Percentiles rank a stretch among this genome's conserved stretches.
Conservation (phyloP, 2,113 vertebrate genomes). For the Butorides virescens region DNA sequence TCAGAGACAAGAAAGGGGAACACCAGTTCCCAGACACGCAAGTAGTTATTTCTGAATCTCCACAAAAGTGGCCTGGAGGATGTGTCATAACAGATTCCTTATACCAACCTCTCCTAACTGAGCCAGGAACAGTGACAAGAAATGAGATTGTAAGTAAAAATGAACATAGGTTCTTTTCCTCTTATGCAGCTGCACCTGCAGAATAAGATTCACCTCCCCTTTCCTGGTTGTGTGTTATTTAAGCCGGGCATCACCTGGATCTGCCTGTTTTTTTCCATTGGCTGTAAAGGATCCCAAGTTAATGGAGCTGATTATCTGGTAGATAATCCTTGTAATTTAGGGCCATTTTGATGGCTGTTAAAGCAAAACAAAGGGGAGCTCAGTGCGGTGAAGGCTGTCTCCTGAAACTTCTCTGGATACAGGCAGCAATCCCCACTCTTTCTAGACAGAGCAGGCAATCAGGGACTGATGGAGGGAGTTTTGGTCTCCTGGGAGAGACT, state of each 20-base stretch:
- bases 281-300: not conserved
- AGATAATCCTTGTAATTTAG: not conserved
- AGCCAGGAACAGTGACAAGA: not conserved
- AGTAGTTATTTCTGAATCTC: not conserved
- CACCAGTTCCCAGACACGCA: no score
- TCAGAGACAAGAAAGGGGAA: not conserved
- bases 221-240: not conserved
- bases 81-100: not conserved
- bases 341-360: not conserved
- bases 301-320: not conserved
- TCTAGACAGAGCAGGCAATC: not conserved
- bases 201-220: not conserved
- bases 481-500: not conserved
- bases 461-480: not conserved
- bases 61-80: not conserved
- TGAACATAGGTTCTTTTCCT: not conserved
- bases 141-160: not conserved
- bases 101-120: not conserved
- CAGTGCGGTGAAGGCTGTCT: not conserved
- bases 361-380: not conserved
- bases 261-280: not conserved
- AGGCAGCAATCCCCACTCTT: not conserved
- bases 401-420: not conserved
- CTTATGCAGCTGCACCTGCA: not conserved
- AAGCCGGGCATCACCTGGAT: not conserved